These are phyloP conservation scores for Smittia sp. DNA, from an alignment of 2,888 invertebrate genomes.

Conservation along the genomic window DNA sequence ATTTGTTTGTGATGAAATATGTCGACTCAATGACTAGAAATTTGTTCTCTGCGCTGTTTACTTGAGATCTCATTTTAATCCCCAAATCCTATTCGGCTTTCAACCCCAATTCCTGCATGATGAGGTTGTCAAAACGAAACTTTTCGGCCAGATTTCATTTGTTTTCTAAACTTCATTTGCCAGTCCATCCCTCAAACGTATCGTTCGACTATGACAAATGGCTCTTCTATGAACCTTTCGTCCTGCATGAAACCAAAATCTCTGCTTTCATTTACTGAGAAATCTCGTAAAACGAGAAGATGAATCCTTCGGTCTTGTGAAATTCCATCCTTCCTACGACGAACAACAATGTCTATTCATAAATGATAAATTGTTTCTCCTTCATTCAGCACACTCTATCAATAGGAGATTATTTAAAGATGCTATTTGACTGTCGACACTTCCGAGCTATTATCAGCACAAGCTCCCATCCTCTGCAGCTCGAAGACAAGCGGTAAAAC, in stretches of 20 bases:
- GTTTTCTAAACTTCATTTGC: no score
- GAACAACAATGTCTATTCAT: not conserved
- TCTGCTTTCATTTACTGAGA: not conserved
- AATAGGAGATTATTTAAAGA: not conserved
- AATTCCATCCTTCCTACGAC: not conserved
- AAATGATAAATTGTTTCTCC: conserved; percentile 19
- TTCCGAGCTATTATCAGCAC: not conserved
- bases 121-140: no score
- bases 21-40: no score
- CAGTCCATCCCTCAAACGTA: no score
- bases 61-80: no score
- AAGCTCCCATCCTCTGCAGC: not conserved
- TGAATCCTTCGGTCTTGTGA: not conserved
- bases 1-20: no score
- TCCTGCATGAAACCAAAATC: not conserved
- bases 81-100: no score
- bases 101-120: no score
- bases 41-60: no score
- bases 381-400: conserved; percentile 18
- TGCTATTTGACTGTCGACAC: not conserved
- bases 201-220: not conserved
- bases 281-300: not conserved
- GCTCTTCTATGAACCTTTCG: not conserved
- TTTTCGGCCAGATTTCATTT: no score
- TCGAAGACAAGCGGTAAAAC: not conserved